These are phyloP conservation scores for Lepidurus packardi DNA, from an alignment of 1,140 invertebrate species.

Conservation along the genomic window DNA sequence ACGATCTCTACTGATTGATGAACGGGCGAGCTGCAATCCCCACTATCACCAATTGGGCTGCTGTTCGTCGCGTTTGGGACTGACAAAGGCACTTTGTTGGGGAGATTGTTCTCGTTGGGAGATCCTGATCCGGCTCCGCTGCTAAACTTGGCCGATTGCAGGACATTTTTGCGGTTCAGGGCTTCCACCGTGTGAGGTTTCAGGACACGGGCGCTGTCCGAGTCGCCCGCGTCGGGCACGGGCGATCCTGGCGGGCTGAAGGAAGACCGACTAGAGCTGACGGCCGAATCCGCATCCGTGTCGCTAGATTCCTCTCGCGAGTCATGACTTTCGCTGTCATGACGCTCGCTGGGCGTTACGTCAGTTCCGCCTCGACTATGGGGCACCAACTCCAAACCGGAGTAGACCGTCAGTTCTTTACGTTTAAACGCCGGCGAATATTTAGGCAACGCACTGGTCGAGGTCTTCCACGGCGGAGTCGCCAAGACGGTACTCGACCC, in stretches of 20 bases:
- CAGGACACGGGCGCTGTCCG: constrained; percentile 51
- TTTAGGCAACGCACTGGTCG: constrained; percentile 54
- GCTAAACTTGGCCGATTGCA: constrained; percentile 75
- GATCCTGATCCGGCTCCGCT: constrained; percentile 58
- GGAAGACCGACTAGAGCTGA: constrained; percentile 64
- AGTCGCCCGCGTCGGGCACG: constrained; percentile 39
- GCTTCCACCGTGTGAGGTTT: constrained; percentile 71
- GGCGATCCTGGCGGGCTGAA: constrained; percentile 48
- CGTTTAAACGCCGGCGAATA: constrained; percentile 78
- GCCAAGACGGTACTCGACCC: constrained; percentile 2
- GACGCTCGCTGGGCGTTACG: constrained; percentile 33
- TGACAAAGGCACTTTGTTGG: background rate
- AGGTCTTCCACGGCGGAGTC: constrained; percentile 45
- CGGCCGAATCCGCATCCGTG: constrained; percentile 60
- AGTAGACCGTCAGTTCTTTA: constrained; percentile 62
- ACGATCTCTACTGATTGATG: constrained; percentile 27
- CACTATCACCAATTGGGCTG: background rate
- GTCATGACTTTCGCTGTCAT: constrained; percentile 35
- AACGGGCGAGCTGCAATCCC: background rate
- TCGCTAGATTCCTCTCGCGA: constrained; percentile 35
- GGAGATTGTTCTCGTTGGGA: constrained; percentile 46
- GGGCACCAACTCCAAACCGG: constrained; percentile 40
- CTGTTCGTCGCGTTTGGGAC: background rate
- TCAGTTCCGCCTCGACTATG: constrained; percentile 39
- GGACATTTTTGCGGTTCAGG: constrained; percentile 76